Evolutionary conservation across 2,113 vertebrate species (phyloP), one percentile per base, ranked within the genome.

Genomic region (Etia nguti): DNA sequence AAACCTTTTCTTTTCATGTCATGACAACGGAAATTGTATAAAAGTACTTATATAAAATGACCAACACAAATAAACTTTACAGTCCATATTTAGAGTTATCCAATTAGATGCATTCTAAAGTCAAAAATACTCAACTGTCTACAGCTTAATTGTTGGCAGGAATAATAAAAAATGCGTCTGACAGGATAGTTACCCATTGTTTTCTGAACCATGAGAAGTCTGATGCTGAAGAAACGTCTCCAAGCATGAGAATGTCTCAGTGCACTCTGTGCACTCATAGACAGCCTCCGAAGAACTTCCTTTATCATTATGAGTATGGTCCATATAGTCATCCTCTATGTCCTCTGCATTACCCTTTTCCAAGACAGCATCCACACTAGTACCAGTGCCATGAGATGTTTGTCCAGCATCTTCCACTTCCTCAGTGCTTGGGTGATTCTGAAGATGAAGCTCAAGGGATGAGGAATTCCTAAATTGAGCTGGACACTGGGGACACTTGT

Each of bases 241-340:
- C 90, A 96, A 91, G 73, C 90, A 94, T 34, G 91, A 92, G 60
- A 96, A 96, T 4, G 94, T 96, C 87, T 96, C 85, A 20, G 94
- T 94, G 89, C 96, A 96, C 84, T 96, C 96, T 26, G 94, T 96
- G 86, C 95, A 97, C 93, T 96, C 94, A 65, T 96, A 96, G 54
- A 96, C 83, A 59, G 91, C 90, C 52, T 96, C 92, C 26, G 89
- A 88, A 41, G 90, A 75, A 73, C 86, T 88, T 36, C 70, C 86
- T 86, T 90, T 92, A 20, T 90, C 89, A 81, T 91, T 92, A 81
- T 50, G 88, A 80, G 85, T 59, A 80, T 86, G 79, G 68, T 92
- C 92, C 50, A 90, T 83, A 65, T 84, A 70, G 26, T 93, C 88
- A 73, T 94, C 83, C 18, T 94, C 86, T 12, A 88, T 24, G 62